Evolutionary conservation across 2,113 vertebrate species (phyloP), one percentile per base, ranked within the genome.

Genomic region (Grus americana): DNA sequence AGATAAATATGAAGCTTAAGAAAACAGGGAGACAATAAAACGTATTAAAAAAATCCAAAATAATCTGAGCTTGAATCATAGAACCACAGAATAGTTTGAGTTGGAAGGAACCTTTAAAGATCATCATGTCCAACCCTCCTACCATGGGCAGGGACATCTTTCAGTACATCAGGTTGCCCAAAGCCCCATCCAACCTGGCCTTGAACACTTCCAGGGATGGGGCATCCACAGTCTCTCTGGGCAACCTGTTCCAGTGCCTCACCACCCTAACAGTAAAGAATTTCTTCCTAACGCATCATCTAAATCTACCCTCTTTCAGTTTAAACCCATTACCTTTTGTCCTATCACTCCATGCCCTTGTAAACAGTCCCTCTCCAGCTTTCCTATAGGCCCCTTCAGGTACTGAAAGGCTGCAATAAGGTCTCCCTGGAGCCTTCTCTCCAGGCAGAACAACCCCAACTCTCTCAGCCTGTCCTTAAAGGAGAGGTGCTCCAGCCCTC

Each of bases 81-180:
- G 67, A 84, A 44, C 34, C 36, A 80, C 21, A 70, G 30, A 87
- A 84, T 7, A 21, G 6, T 49, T 73, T 70, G 67, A 27, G 40
- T 30, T 52, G 50, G 50, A 81, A 87, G 34, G 36, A 17, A 87
- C 14, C 30, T 78, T 88, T 66, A n/a, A 76, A 61, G 26, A 76
- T 65, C 15, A 79, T 27, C 26, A 61, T 0, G 0, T 84, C 23
- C 46, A 90, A 36, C 3, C 14, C 7, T 18, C 44, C 47, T 46
- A 21, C n/a, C 32, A 57, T 2, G 1, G 20, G 36, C 55, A 94
- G 50, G 15, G 29, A 61, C 22, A 93, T 10, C 29, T 55, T 83
- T 46, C 44, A 72, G 27, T 15, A 79, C 12, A 71, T 6, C 5
- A 29, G 27, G 34, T 8, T 86, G 66, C 76, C 83, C 47, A 65